Base-by-base conservation (phyloP, 2,113 vertebrate genomes). In the Puma concolor region DNA sequence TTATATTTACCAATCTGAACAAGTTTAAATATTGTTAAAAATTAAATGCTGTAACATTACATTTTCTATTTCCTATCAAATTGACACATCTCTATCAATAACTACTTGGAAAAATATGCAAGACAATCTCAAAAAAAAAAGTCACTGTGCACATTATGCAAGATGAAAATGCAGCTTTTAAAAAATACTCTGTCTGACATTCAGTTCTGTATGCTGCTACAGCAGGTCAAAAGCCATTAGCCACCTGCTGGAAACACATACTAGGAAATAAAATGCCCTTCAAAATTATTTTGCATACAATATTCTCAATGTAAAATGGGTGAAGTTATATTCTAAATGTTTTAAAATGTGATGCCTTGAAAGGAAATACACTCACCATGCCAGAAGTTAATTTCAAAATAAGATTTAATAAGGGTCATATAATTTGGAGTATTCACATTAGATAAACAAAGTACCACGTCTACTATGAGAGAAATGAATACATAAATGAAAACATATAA, bases 161-260 rank as follows among this genome's bases (percentile, higher is more conserved):
- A 88, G 69, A 96, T 81, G 57, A 96, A 97, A 97, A 89, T 94
- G 57, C 29, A 91, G 76, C 84, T 93, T 88, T 96, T 91, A 63
- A 94, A 92, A 94, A 97, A 57, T 57, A 96, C 44, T 80, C 23
- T 81, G 4, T 88, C 69, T 97, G 83, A 92, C 69, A 95, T 97
- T 97, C 64, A 88, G 69, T 50, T 92, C 69, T 95, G 13, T 67
- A 64, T 27, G 33, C 66, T 94, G 31, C 64, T 88, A 85, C 7
- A 82, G 52, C 81, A 97, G 93, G 92, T 98, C 97, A 97, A 97
- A 97, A 95, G 81, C 96, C 84, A 96, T 95, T 91, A 97, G 64
- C 93, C 79, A 95, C 95, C 95, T 96, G 79, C 93, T 93, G 93
- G 95, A 98, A 98, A 93, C 33, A 82, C 31, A 97, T 9, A 92